phyloP scores from a whole-genome alignment of 2,888 invertebrate genomes.

The Cephus pulcher region DNA sequence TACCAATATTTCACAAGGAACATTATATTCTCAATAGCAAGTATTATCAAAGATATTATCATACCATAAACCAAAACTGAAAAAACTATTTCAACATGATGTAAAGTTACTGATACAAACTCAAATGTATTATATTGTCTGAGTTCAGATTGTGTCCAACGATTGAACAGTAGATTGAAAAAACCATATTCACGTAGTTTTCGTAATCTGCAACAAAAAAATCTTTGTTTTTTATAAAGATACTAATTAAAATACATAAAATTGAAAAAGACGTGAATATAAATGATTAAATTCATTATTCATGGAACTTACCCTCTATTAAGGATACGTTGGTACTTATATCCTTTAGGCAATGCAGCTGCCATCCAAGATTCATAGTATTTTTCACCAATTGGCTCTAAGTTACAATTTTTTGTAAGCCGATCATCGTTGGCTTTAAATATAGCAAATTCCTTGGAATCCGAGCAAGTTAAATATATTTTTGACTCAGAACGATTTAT shows the following conservation, averaged over 20 bases:
- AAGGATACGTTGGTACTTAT: conserved; percentile 35
- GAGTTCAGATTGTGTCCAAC: conserved; percentile 17
- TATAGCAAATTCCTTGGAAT: not conserved
- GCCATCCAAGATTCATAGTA: conserved; percentile 23
- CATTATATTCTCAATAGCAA: not conserved
- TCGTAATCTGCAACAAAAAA: conserved; percentile 29
- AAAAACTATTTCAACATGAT: not conserved
- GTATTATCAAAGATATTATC: not conserved
- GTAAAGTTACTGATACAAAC: not conserved
- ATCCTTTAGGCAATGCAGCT: conserved; percentile 34
- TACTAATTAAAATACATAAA: not conserved
- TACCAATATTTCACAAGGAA: not conserved
- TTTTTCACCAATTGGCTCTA: conserved; percentile 16
- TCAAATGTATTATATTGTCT: not conserved
- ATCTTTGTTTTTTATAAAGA: not conserved
- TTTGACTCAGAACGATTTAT: not conserved
- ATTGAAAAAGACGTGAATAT: not conserved
- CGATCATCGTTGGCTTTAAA: not conserved
- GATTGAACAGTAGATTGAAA: conserved; percentile 11
- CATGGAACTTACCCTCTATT: conserved; percentile 36
- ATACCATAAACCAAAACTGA: not conserved
- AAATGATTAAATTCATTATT: not conserved
- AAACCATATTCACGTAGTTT: conserved; percentile 37
- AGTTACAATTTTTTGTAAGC: not conserved
- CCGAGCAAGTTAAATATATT: not conserved